Base-by-base conservation (phyloP, 30 jellyfish, hydroid and myxozoan genomes). In the Calvadosia cruxmelitensis region DNA sequence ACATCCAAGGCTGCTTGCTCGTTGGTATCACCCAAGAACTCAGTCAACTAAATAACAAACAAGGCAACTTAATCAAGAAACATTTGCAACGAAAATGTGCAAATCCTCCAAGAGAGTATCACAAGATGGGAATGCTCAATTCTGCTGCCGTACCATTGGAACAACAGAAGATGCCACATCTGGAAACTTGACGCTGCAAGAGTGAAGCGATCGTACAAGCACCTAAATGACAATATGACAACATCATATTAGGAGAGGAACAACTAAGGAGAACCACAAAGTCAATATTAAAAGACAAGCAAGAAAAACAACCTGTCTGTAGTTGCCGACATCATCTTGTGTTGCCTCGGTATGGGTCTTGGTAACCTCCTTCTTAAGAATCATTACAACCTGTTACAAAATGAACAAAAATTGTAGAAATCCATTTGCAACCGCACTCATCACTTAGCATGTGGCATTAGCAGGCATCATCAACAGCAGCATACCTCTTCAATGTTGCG, bases 131-230 rank as follows among this genome's bases (percentile, higher is more conserved):
- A n/a, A n/a, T n/a, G n/a, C n/a, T n/a, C n/a, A n/a, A n/a, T n/a
- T n/a, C n/a, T n/a, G n/a, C n/a, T n/a, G n/a, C 3, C 79, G 49
- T 57, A 82, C 94, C 98, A 84, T 89, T 31, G 98, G 98, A 23
- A 89, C 98, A 35, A 89, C 98, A 2, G 98, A 82, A 1, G 98
- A 94, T 3, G 98, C 98, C 3, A 89, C 98, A 65, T 89, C 98
- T 1, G 98, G 94, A 69, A 72, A 89, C 71, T 89, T 89, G 1
- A 89, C 94, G 49, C 98, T 81, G 85, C 94, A 89, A 2, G 98
- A 76, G 62, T 89, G 98, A 30, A 89, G 82, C n/a, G 95, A 80
- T 1, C 98, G 92, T 23, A 89, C 98, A 23, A 89, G 82, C 32
- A 89, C 81, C 94, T 80, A 36, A 28, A 42, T 5, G 15, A 42